Evolutionary conservation across 1,140 invertebrate genomes (phyloP).

Genomic region (Heliconius eleuchia): DNA sequence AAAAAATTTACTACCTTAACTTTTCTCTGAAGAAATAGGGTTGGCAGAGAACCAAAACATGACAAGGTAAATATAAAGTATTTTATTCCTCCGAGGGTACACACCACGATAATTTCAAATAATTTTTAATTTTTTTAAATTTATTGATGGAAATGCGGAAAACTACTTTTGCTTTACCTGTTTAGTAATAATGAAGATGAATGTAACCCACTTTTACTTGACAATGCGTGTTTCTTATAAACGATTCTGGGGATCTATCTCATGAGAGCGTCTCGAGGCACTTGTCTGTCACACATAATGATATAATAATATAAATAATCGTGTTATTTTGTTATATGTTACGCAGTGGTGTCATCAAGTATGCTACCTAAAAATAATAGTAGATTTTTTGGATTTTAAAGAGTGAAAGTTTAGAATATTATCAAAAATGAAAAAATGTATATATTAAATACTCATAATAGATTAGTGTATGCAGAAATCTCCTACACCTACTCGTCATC

Average conservation of each 20-base stretch:
- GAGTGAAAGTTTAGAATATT: too few relatives aligned
- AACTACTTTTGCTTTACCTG: not conserved
- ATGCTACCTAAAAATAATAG: not conserved
- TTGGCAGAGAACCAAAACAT: too few relatives aligned
- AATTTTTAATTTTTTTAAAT: too few relatives aligned
- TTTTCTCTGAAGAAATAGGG: too few relatives aligned
- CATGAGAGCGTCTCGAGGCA: constrained; percentile 20
- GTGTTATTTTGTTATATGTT: not conserved
- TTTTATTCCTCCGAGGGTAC: not conserved
- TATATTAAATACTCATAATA: too few relatives aligned
- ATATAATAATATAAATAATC: constrained; percentile 1
- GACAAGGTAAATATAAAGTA: too few relatives aligned
- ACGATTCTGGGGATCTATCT: not conserved
- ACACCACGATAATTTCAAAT: too few relatives aligned
- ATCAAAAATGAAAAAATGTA: too few relatives aligned
- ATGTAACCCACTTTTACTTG: constrained; percentile 22
- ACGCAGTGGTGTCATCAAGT: not conserved
- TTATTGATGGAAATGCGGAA: not conserved
- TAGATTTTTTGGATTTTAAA: not conserved
- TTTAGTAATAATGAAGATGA: not conserved
- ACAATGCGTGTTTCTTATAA: constrained; percentile 18
- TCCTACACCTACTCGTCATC: too few relatives aligned
- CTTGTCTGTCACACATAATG: constrained; percentile 16
- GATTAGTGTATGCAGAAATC: too few relatives aligned
- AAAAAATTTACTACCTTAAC: too few relatives aligned